phyloP scores from a whole-genome alignment of 2,797 vertebrate species.

The Propithecus perrieri region DNA sequence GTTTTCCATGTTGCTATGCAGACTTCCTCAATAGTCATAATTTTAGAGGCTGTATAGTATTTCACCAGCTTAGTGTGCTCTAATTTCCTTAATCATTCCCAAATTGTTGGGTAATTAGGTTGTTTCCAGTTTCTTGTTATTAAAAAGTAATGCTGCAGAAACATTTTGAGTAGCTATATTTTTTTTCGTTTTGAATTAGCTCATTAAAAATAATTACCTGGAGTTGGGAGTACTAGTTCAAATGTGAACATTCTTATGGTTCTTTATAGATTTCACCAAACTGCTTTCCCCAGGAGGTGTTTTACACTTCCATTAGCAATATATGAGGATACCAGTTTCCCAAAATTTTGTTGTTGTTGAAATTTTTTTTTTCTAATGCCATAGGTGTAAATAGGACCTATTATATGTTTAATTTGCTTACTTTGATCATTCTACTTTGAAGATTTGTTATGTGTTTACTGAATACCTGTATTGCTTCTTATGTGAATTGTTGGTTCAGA shows the following conservation, averaged over 20 bases:
- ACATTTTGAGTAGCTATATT: constrained; percentile 45
- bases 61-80: constrained; percentile 37
- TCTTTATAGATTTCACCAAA: constrained; percentile 39
- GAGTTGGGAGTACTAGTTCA: constrained; percentile 29
- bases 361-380: constrained; percentile 43
- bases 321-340: neutral
- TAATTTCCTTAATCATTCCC: constrained; percentile 62
- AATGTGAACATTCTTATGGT: constrained; percentile 30
- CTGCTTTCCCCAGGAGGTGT: neutral
- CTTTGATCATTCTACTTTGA: constrained; percentile 42
- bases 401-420: constrained; percentile 26
- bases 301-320: constrained; percentile 20
- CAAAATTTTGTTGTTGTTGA: neutral
- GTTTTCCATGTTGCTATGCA: constrained; percentile 39
- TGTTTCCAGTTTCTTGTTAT: constrained; percentile 43
- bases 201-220: constrained; percentile 61
- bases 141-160: constrained; percentile 50
- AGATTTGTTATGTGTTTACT: constrained; percentile 28
- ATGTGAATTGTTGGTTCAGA: constrained; percentile 24
- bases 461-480: neutral
- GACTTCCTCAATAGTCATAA: constrained; percentile 13
- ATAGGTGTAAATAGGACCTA: neutral
- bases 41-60: constrained; percentile 63
- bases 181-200: constrained; percentile 59
- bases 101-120: constrained; percentile 49